These are phyloP conservation scores for Corbicula japonica DNA, from an alignment of 2,888 invertebrate species.

Conservation along the genomic window DNA sequence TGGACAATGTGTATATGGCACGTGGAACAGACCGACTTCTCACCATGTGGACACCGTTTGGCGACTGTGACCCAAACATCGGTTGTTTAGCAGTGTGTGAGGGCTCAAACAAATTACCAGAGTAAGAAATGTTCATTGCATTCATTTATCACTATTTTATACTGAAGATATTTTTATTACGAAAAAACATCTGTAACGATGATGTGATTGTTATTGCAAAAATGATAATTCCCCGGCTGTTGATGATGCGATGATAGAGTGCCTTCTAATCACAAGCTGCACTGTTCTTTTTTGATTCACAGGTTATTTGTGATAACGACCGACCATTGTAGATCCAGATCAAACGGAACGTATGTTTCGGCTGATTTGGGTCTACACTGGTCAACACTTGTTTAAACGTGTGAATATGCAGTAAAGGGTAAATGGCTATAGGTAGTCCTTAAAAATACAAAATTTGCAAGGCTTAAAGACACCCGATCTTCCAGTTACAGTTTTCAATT, in stretches of 20 bases:
- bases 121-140: constrained; percentile 54
- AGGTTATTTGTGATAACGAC: too few species aligned
- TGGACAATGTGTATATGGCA: constrained; percentile 83
- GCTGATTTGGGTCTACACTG: too few species aligned
- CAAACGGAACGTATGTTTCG: too few species aligned
- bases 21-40: constrained; percentile 77
- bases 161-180: neutral
- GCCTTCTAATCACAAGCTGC: too few species aligned
- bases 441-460: too few species aligned
- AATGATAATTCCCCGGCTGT: too few species aligned
- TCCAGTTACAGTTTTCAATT: neutral
- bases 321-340: too few species aligned
- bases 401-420: too few species aligned
- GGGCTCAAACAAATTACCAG: constrained; percentile 75
- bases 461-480: neutral
- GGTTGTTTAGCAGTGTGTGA: constrained; percentile 82
- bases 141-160: neutral
- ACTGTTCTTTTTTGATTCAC: too few species aligned
- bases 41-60: constrained; percentile 84
- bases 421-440: too few species aligned
- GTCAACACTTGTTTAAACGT: too few species aligned
- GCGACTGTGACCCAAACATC: constrained; percentile 78
- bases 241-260: too few species aligned
- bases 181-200: neutral
- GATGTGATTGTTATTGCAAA: neutral